Evolutionary conservation across 2,888 invertebrate genomes (phyloP).

Genomic region (Pristionchus japonicus): DNA sequence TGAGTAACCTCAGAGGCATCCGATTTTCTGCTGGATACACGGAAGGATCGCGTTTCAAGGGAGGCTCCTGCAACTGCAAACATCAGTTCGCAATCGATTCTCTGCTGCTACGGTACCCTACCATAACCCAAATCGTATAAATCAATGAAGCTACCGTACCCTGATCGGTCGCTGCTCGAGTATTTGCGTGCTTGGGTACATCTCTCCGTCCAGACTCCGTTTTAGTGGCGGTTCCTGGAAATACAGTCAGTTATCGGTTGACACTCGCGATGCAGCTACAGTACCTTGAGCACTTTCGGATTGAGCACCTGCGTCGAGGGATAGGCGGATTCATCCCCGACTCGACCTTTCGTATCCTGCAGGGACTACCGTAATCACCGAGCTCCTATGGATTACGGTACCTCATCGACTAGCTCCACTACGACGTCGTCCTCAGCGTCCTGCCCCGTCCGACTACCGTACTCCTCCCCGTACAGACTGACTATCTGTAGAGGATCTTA

Average conservation of each 20-base stretch:
- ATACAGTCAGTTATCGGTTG: background rate
- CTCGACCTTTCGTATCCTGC: background rate
- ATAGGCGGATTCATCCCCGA: background rate
- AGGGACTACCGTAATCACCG: background rate
- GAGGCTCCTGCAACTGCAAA: slow-evolving; percentile 26
- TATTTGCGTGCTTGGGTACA: slow-evolving; percentile 6
- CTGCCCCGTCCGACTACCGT: slow-evolving; percentile 36
- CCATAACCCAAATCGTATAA: background rate
- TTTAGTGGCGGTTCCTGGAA: slow-evolving; percentile 38
- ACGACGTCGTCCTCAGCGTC: background rate
- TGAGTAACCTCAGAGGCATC: slow-evolving; percentile 16
- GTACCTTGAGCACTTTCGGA: slow-evolving; percentile 14
- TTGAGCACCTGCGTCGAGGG: slow-evolving; percentile 7
- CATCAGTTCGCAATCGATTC: background rate
- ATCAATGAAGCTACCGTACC: background rate
- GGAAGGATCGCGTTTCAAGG: background rate
- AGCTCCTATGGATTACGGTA: background rate
- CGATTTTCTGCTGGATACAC: background rate
- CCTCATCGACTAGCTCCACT: background rate
- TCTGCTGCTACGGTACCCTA: background rate
- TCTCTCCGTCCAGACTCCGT: background rate
- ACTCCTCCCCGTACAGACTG: slow-evolving; percentile 24
- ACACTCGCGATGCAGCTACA: background rate
- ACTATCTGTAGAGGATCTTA: background rate
- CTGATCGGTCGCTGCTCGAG: slow-evolving; percentile 33